Conservation (phyloP, 2,888 invertebrate species). For the Ramazzottius varieornatus region DNA sequence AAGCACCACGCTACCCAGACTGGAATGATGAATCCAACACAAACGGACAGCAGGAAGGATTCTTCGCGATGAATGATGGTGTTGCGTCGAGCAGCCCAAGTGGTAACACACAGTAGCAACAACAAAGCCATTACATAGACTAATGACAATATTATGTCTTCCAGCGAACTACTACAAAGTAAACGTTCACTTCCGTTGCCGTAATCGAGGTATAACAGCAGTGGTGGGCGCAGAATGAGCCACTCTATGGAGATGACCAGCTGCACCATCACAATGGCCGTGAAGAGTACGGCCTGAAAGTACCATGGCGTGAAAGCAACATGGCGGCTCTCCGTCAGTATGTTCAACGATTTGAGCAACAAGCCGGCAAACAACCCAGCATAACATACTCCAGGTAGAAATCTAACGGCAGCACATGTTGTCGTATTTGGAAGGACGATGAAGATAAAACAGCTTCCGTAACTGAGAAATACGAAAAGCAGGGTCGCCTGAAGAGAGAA, state of each 20-base stretch:
- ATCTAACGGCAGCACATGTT: neutral
- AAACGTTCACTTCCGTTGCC: neutral
- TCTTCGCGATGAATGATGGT: neutral
- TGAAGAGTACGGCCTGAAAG: neutral
- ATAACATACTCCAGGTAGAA: neutral
- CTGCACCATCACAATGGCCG: neutral
- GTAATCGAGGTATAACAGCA: neutral
- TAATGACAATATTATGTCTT: neutral
- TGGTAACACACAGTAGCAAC: neutral
- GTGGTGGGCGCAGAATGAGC: neutral
- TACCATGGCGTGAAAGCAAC: neutral
- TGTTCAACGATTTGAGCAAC: neutral
- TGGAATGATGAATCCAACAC: neutral
- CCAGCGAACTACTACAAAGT: neutral
- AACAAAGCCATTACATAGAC: neutral
- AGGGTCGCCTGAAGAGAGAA: neutral
- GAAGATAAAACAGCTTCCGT: neutral
- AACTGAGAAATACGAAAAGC: neutral
- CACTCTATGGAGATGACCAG: neutral
- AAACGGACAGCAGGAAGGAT: neutral
- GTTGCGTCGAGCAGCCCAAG: neutral
- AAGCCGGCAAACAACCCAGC: neutral
- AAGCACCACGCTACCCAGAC: neutral
- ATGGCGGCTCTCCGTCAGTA: neutral
- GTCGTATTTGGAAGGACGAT: neutral